These are phyloP conservation scores for Rhynchomys soricoides DNA, from an alignment of 2,113 vertebrate species.

Conservation along the genomic window DNA sequence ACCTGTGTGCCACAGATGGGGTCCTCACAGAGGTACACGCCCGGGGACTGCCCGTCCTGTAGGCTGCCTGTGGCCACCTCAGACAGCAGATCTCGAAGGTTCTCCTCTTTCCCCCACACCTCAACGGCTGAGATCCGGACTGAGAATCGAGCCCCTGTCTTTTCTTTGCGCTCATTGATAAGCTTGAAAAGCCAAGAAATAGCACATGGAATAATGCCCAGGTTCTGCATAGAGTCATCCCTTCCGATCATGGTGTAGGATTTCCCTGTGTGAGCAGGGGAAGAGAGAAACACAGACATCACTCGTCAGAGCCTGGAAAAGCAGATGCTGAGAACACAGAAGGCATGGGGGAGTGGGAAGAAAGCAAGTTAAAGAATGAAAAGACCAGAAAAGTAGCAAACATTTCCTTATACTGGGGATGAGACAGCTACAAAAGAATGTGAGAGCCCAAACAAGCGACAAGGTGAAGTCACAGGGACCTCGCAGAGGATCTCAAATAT, in stretches of 20 bases:
- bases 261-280: constrained; percentile 89
- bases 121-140: constrained; percentile 99
- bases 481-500: background rate
- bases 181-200: constrained; percentile 99
- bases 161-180: constrained; percentile 97
- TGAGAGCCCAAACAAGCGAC: background rate
- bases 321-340: background rate
- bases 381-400: background rate
- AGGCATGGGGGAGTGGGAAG: background rate
- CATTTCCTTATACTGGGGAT: accelerated
- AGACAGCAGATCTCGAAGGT: constrained; percentile 95
- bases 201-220: constrained; percentile 98
- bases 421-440: background rate
- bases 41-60: constrained; percentile 98
- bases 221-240: constrained; percentile 96
- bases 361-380: background rate
- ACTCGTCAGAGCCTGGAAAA: background rate
- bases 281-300: constrained; percentile 37
- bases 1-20: constrained; percentile 99
- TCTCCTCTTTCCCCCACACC: constrained; percentile 99
- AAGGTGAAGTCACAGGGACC: background rate
- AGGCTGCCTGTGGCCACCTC: constrained; percentile 97
- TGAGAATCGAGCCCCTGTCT: constrained; percentile 97
- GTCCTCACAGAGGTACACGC: constrained; percentile 98
- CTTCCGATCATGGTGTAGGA: constrained; percentile 98